These are phyloP conservation scores for Heterotilapia buettikoferi DNA, from an alignment of 2,113 vertebrate genomes.

Conservation along the genomic window DNA sequence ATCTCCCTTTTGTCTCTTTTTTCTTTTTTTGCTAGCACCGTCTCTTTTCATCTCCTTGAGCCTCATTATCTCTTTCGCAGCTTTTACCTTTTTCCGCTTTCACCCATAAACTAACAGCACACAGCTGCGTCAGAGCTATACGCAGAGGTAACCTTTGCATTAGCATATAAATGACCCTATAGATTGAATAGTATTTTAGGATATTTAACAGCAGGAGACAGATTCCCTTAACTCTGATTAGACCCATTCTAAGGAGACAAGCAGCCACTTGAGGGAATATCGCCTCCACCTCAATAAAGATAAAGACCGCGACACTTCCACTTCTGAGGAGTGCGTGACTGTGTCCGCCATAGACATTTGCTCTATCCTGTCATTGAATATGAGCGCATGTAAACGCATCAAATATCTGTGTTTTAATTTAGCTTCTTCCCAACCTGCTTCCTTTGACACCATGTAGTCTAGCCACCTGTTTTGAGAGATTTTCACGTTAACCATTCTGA, in stretches of 20 bases:
- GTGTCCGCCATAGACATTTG: background rate
- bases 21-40: background rate
- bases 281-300: constrained; percentile 42
- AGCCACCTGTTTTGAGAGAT: background rate
- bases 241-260: constrained; percentile 33
- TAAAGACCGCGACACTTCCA: constrained; percentile 50
- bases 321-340: background rate
- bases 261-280: constrained; percentile 57
- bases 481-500: background rate
- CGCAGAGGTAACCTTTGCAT: constrained; percentile 55
- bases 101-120: constrained; percentile 17
- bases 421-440: background rate
- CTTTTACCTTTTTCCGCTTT: background rate
- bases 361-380: background rate
- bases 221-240: constrained; percentile 58
- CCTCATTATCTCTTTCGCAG: background rate
- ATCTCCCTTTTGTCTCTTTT: background rate
- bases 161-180: constrained; percentile 68
- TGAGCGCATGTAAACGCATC: background rate
- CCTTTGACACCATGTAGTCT: background rate
- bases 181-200: constrained; percentile 60
- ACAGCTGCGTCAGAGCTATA: constrained; percentile 29
- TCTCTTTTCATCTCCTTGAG: constrained; percentile 20
- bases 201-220: constrained; percentile 65
- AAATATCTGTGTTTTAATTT: background rate